phyloP scores from a whole-genome alignment of 2,797 vertebrate genomes.

The Enteromius anoplus region DNA sequence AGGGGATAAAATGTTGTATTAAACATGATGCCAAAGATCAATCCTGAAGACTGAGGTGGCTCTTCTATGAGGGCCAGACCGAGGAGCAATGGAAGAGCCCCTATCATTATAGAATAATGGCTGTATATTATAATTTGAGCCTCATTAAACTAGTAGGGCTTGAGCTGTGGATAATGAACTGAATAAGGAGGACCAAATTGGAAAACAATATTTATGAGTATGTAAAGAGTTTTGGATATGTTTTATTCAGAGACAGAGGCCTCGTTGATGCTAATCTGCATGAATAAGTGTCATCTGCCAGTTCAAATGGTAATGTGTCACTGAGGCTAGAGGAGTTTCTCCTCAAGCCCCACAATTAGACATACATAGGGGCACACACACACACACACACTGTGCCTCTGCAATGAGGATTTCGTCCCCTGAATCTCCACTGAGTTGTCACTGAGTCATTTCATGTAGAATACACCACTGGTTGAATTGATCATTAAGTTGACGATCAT shows the following conservation, averaged over 20 bases:
- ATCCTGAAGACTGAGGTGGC: conserved; percentile 41
- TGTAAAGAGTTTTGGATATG: conserved; percentile 53
- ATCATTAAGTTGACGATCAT: neutral
- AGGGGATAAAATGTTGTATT: conserved; percentile 46
- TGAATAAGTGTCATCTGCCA: conserved; percentile 60
- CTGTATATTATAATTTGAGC: conserved; percentile 48
- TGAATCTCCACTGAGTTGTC: conserved; percentile 50
- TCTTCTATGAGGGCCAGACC: conserved; percentile 8
- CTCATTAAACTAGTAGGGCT: conserved; percentile 54
- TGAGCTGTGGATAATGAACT: conserved; percentile 54
- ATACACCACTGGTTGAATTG: neutral
- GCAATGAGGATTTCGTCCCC: conserved; percentile 32
- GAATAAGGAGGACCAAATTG: conserved; percentile 52
- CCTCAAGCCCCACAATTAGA: conserved; percentile 43
- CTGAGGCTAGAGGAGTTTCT: conserved; percentile 42
- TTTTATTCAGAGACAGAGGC: conserved; percentile 60
- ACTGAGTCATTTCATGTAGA: neutral
- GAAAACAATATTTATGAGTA: conserved; percentile 60
- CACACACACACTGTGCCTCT: conserved; percentile 25
- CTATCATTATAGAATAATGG: conserved; percentile 52
- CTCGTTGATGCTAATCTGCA: conserved; percentile 60
- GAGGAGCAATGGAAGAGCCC: conserved; percentile 16
- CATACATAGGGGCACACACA: conserved; percentile 29
- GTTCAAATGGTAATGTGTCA: conserved; percentile 63
- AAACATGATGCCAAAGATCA: conserved; percentile 53